phyloP scores from a whole-genome alignment of 2,888 invertebrate genomes.

The Caenorhabditis virilis region DNA sequence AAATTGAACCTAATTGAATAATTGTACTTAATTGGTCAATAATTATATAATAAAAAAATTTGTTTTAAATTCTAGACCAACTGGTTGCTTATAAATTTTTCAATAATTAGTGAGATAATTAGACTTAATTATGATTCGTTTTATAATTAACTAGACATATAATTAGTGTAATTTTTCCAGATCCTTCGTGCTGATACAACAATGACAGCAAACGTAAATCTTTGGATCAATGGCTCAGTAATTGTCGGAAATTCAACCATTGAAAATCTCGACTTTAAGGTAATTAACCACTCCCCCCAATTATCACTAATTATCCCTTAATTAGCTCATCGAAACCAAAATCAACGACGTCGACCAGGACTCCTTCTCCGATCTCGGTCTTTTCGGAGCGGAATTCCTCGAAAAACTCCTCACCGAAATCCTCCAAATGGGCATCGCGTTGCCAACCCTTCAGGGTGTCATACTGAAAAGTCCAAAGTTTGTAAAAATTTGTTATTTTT shows the following conservation, averaged over 20 bases:
- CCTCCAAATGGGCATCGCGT: conserved; percentile 62
- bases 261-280: conserved; percentile 66
- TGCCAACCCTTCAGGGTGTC: conserved; percentile 66
- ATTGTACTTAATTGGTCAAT: no score
- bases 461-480: conserved; percentile 66
- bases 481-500: neutral
- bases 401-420: conserved; percentile 67
- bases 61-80: no score
- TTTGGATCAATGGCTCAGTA: conserved; percentile 57
- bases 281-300: neutral
- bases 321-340: conserved; percentile 33
- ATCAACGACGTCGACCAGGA: conserved; percentile 65
- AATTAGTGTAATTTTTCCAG: conserved; percentile 26
- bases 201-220: conserved; percentile 66
- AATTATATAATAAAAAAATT: no score
- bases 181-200: conserved; percentile 64
- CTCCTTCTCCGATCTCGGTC: conserved; percentile 65
- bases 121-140: no score
- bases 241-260: conserved; percentile 67
- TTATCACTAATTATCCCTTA: neutral
- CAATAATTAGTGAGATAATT: no score
- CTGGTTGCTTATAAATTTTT: no score
- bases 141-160: no score
- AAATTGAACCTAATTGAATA: no score
- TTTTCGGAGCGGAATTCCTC: conserved; percentile 67